A percentile compares a stretch with the other conserved stretches of the same genome.
These are phyloP conservation scores for Darevskia mixta DNA, from an alignment of 2,797 vertebrate species.

Conservation along the genomic window DNA sequence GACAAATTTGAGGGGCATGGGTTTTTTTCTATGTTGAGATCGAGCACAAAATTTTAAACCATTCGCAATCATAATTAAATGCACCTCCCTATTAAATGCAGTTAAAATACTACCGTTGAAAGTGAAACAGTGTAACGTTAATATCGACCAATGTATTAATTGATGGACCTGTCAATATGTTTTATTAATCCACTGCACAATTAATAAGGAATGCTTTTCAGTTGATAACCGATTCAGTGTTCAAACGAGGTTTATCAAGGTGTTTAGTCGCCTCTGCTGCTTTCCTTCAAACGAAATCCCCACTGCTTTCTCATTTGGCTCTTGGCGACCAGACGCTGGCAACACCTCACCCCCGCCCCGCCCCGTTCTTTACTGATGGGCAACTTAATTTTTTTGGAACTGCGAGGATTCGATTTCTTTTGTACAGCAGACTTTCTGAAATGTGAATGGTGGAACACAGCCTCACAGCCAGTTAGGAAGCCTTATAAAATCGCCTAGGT, in stretches of 20 bases:
- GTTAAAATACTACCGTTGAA: neutral
- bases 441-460: no score
- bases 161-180: neutral
- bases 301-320: neutral
- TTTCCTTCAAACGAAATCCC: neutral
- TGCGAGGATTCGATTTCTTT: neutral
- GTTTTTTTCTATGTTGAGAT: no score
- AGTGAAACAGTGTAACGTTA: neutral
- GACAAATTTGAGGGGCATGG: neutral
- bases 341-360: no score
- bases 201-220: no score
- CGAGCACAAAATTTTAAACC: neutral
- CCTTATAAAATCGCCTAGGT: no score
- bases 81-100: neutral
- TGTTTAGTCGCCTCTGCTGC: neutral
- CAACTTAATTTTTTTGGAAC: neutral
- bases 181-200: neutral
- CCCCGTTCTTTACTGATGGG: no score
- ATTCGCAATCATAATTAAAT: neutral
- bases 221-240: neutral
- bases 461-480: no score
- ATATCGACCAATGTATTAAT: neutral
- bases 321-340: neutral
- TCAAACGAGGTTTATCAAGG: neutral
- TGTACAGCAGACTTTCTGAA: neutral